Conservation (phyloP, 2,113 vertebrate genomes). For the Pitta sordida region DNA sequence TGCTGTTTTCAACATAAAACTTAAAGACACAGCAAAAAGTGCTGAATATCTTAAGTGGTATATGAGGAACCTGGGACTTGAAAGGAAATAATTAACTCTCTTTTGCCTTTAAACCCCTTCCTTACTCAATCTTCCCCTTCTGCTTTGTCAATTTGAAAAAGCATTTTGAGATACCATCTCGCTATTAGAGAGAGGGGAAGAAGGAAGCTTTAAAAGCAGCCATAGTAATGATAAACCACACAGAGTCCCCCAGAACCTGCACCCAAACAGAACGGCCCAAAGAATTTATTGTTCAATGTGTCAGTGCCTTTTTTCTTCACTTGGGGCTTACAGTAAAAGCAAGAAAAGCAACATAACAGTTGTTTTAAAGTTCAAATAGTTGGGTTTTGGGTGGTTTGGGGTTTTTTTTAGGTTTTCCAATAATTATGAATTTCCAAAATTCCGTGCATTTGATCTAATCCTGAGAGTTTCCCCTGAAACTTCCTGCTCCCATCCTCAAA, state of each 20-base stretch:
- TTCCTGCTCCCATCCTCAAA: background rate
- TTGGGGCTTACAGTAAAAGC: background rate
- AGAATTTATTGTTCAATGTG: background rate
- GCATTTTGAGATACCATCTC: background rate
- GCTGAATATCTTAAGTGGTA: background rate
- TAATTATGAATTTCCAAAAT: background rate
- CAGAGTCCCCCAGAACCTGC: background rate
- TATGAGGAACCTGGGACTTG: background rate
- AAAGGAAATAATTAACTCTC: constrained; percentile 31
- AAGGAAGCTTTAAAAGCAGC: background rate
- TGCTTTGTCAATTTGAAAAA: background rate
- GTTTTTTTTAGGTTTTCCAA: background rate
- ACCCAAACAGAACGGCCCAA: background rate
- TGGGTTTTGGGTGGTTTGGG: too few relatives aligned
- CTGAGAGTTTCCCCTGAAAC: background rate
- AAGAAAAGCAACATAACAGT: background rate
- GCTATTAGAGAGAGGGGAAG: background rate
- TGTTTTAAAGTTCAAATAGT: background rate
- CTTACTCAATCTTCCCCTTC: background rate
- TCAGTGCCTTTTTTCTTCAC: background rate
- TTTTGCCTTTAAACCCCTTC: background rate
- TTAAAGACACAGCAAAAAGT: constrained; percentile 2
- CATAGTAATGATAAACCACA: background rate
- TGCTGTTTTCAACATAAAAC: constrained; percentile 24
- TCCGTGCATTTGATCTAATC: background rate